Evolutionary conservation across 2,113 vertebrate genomes (phyloP).

Genomic region (Todiramphus saurophagus): DNA sequence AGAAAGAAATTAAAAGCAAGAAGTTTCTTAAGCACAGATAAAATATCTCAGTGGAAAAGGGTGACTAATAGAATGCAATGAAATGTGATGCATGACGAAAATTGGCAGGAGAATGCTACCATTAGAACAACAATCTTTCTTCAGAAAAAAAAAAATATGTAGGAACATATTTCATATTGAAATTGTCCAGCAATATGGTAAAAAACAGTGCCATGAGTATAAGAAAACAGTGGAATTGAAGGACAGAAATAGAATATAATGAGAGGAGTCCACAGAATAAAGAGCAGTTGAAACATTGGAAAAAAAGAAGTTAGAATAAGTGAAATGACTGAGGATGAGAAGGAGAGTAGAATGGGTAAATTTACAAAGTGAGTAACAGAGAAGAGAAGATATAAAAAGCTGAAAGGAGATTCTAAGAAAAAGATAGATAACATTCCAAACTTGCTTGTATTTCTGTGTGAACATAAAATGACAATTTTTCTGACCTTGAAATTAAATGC

Average conservation of each 20-base stretch:
- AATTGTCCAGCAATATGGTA: background rate
- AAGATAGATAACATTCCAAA: background rate
- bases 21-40: background rate
- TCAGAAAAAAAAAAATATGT: background rate
- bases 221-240: background rate
- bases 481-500: background rate
- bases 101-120: background rate
- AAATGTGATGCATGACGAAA: background rate
- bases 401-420: background rate
- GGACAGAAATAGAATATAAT: background rate
- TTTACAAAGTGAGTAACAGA: background rate
- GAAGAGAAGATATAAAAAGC: background rate
- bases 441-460: background rate
- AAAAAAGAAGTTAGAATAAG: background rate
- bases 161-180: background rate
- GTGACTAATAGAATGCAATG: background rate
- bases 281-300: background rate
- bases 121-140: background rate
- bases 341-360: background rate
- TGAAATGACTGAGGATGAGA: background rate
- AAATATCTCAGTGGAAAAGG: background rate
- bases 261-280: background rate
- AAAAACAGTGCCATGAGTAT: background rate
- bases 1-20: background rate
- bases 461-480: background rate